These are phyloP conservation scores for Pristionchus maxplancki DNA, from an alignment of 2,888 invertebrate genomes.

Conservation along the genomic window DNA sequence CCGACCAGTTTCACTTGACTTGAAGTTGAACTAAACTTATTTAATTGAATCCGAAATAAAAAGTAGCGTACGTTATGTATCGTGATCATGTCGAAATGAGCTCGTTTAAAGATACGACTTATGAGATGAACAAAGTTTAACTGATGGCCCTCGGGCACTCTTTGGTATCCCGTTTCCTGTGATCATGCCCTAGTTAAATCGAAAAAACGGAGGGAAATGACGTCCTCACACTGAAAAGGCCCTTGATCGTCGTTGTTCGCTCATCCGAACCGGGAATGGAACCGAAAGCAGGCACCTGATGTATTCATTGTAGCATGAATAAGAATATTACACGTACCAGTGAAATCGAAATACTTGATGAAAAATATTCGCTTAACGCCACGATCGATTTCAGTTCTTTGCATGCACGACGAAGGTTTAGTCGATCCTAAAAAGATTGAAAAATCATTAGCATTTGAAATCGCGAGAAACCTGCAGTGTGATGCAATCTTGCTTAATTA, in stretches of 20 bases:
- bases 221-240: not conserved
- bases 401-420: not conserved
- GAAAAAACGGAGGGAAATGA: not conserved
- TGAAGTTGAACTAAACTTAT: not conserved
- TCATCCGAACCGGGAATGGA: too few species aligned
- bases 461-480: not conserved
- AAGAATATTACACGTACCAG: too few species aligned
- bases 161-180: too few species aligned
- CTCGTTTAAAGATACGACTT: not conserved
- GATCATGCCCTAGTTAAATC: too few species aligned
- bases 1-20: not conserved
- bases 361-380: too few species aligned
- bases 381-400: not conserved
- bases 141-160: not conserved
- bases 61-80: not conserved
- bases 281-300: too few species aligned
- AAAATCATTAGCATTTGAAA: too few species aligned
- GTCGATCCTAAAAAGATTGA: not conserved
- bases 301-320: too few species aligned
- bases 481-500: not conserved
- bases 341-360: too few species aligned
- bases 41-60: not conserved
- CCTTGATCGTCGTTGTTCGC: too few species aligned
- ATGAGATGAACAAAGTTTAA: not conserved
- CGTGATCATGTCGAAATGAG: not conserved